Evolutionary conservation across 2,888 invertebrate species (phyloP).

Genomic region (Erebia epiphron): DNA sequence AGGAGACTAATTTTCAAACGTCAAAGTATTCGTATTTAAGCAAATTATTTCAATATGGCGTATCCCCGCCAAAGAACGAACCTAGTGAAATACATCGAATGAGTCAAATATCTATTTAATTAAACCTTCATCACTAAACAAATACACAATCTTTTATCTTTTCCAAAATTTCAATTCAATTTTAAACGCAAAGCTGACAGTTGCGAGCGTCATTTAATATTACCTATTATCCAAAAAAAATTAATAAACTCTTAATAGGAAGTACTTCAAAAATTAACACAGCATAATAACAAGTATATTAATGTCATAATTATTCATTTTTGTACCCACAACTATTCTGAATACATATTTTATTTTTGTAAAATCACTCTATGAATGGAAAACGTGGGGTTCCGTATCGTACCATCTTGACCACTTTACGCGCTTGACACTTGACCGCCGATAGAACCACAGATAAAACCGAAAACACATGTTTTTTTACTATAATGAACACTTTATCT

Average conservation of each 20-base stretch:
- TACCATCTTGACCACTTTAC: slow-evolving; percentile 71
- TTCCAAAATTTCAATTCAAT: too few species aligned
- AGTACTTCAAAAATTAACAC: not conserved
- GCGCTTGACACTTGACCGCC: slow-evolving; percentile 70
- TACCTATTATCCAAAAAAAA: not conserved
- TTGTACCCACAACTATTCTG: slow-evolving; percentile 22
- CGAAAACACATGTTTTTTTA: slow-evolving; percentile 65
- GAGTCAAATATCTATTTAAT: too few species aligned
- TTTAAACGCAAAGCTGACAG: too few species aligned
- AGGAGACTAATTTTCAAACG: too few species aligned
- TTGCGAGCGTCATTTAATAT: not conserved
- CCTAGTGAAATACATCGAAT: too few species aligned
- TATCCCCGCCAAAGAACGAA: too few species aligned
- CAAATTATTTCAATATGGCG: too few species aligned
- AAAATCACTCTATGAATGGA: slow-evolving; percentile 26
- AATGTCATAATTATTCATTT: slow-evolving; percentile 6
- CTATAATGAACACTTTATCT: slow-evolving; percentile 61
- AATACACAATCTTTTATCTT: too few species aligned
- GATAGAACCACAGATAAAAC: slow-evolving; percentile 57
- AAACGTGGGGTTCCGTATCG: slow-evolving; percentile 59
- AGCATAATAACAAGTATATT: not conserved
- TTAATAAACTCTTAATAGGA: not conserved
- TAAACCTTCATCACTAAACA: too few species aligned
- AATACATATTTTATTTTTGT: slow-evolving; percentile 24
- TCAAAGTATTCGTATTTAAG: too few species aligned